These are phyloP conservation scores for Propithecus coquereli DNA, from an alignment of 2,113 vertebrate genomes.

Conservation along the genomic window DNA sequence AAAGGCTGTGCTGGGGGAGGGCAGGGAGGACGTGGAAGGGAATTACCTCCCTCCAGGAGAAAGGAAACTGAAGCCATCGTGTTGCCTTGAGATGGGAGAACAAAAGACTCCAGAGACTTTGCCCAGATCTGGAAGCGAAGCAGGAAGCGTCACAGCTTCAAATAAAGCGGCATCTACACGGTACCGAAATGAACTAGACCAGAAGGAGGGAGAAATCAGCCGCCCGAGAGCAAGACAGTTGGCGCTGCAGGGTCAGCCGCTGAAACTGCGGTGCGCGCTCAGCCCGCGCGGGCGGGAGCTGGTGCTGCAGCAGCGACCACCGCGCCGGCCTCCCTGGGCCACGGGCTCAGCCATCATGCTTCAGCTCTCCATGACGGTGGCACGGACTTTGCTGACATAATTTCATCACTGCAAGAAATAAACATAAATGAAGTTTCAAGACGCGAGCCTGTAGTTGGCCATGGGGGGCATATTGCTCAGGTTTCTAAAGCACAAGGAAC, in stretches of 20 bases:
- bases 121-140: too few relatives aligned
- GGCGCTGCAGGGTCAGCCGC: constrained; percentile 91
- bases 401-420: constrained; percentile 98
- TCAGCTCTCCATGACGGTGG: constrained; percentile 91
- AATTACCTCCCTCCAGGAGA: too few relatives aligned
- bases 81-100: too few relatives aligned
- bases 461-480: constrained; percentile 93
- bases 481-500: constrained; percentile 84
- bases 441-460: constrained; percentile 90
- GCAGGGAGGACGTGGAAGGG: too few relatives aligned
- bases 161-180: too few relatives aligned
- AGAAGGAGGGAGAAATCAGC: too few relatives aligned
- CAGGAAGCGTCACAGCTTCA: too few relatives aligned
- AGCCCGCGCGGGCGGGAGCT: too few relatives aligned
- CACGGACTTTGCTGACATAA: constrained; percentile 93
- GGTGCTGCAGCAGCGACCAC: constrained; percentile 78
- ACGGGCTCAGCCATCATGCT: constrained; percentile 76
- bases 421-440: constrained; percentile 92
- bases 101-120: too few relatives aligned
- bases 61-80: too few relatives aligned
- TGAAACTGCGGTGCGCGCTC: constrained; percentile 88
- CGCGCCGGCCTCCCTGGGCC: constrained; percentile 78
- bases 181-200: too few relatives aligned
- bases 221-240: constrained; percentile 82
- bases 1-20: too few relatives aligned